These are phyloP conservation scores for Bellardia bayeri DNA, from an alignment of 2,888 invertebrate species.

Conservation along the genomic window DNA sequence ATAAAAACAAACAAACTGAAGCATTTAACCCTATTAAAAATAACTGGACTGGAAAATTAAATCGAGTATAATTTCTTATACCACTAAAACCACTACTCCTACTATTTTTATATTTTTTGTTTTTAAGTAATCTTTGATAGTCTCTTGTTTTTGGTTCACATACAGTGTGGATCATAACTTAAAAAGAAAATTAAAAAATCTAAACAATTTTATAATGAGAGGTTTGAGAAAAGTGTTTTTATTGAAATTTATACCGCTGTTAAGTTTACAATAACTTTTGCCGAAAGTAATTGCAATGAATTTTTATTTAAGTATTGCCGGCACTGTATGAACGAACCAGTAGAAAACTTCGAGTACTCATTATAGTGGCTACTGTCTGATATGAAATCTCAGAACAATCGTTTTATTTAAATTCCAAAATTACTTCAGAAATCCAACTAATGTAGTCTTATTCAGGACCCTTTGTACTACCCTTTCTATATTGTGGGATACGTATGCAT, in stretches of 20 bases:
- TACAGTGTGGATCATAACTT: no score
- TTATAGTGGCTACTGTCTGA: no score
- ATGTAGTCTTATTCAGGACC: no score
- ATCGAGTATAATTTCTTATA: constrained; percentile 79
- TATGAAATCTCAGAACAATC: no score
- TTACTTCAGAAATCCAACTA: no score
- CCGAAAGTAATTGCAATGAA: background rate
- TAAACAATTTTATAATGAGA: constrained; percentile 17
- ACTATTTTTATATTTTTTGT: background rate
- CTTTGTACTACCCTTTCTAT: no score
- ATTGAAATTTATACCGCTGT: background rate
- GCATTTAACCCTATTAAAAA: constrained; percentile 67
- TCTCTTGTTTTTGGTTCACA: no score
- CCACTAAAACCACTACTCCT: background rate
- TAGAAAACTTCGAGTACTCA: no score
- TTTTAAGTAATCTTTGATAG: no score
- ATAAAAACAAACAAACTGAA: constrained; percentile 40
- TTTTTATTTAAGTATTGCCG: background rate
- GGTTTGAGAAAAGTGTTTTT: background rate
- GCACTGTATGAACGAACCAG: no score
- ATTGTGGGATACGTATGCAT: no score
- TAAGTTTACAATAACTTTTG: background rate
- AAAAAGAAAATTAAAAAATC: background rate
- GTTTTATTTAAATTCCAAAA: no score
- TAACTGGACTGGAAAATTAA: constrained; percentile 82